Base-by-base conservation (phyloP, 2,888 invertebrate genomes). In the Leucophenga montana region DNA sequence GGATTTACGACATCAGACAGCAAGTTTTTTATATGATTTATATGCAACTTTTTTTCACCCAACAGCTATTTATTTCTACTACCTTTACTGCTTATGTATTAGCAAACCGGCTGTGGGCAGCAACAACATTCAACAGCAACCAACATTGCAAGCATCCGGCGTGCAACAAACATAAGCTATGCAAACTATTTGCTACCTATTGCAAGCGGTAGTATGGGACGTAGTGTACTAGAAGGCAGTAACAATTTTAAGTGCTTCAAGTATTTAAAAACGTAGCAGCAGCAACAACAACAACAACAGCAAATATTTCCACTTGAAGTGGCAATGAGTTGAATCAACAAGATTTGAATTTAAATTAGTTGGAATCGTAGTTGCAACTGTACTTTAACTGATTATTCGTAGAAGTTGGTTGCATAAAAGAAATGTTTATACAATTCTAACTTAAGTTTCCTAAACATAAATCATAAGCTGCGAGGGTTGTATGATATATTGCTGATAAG, bases 1-100 rank as follows among this genome's bases (percentile, higher is more conserved):
- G 62, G 48, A 48, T 64, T 64, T 64, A 64, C 39, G 48, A 48
- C 62, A 44, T 16, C 44, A 62, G 20, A 62, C 44, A 44, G 11
- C 8, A 48, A 44, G 61, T 18, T 50, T 50, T 46, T 50, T 50
- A 50, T 50, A 50, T 57, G 14, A 31, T 57, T 57, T 57, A 27
- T 57, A 57, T 27, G 31, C 31, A 57, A 9, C 39, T 39, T 39
- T 39, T 39, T 39, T 27, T 27, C 27, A 27, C 27, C 27, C 27
- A 27, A 27, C 27, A 27, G 4, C 27, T 27, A 27, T 27, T 20
- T 27, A 27, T 27, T 20, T 54, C 54, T 20, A 9, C 18, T 54
- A 22, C 3, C 54, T 54, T 54, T 54, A 20, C 1, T 54, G 22
- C 4, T 54, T 54, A 3, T 54, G 0, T 54, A 4, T 57, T 56